Base-by-base conservation (phyloP, 1,140 invertebrate species). In the Latrodectus geometricus region DNA sequence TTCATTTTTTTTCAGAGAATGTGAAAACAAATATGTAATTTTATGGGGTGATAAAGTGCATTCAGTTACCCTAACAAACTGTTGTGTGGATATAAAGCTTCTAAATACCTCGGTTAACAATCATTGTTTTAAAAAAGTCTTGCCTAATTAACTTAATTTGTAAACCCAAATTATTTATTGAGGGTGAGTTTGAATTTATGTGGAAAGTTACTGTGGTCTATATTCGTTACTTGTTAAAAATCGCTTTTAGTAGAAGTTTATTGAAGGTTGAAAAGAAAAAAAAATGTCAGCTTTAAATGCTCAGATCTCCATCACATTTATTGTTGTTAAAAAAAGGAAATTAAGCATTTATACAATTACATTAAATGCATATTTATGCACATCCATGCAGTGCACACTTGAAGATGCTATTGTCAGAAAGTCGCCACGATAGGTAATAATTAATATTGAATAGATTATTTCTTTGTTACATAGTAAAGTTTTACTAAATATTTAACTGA, bases 191-290 rank as follows among this genome's bases (percentile, higher is more conserved):
- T 72, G 54, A 72, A 76, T 48, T 65, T 54, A 56, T 72, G 35
- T 35, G 2, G 48, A 74, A 52, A 68, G 50, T 84, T 54, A 52
- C 35, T 65, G 50, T 49, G 76, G 77, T 77, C 74, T 61, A 74
- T 49, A 78, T 86, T 86, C 77, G 68, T 86, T 78, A 86, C 75
- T 86, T 86, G 83, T 86, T 86, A 54, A 20, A 76, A 48, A 48
- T 84, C 50, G 50, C 76, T 86, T 65, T 75, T 75, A 50, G 76
- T 86, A 86, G 75, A 86, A 77, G 83, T 86, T 86, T 77, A 78
- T 78, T 35, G 70, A 86, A 56, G 75, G 68, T 86, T 86, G 74
- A 56, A 66, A 17, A 35, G 5, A 35, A 5, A 35, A 35, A 35
- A 35, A n/a, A 48, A 12, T 35, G 76, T n/a, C 76, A 78, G 76